These are phyloP conservation scores for Chelonoidis abingdonii DNA, from an alignment of 2,113 vertebrate genomes.

Conservation along the genomic window DNA sequence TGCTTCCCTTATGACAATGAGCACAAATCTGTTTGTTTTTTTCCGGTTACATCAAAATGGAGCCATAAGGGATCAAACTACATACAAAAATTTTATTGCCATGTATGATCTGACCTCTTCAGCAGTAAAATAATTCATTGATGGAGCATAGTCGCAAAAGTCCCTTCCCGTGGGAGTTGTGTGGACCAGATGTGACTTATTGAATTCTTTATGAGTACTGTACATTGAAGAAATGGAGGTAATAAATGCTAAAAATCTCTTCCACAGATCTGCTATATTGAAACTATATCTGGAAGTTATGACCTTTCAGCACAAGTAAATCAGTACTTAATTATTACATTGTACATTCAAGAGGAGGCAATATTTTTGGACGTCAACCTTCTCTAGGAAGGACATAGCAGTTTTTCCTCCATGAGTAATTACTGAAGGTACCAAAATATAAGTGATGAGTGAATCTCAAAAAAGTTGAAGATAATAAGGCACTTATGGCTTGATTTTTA, in stretches of 20 bases:
- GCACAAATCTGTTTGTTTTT: conserved; percentile 5
- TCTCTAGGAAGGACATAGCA: too few species aligned
- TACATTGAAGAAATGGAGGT: fast-evolving
- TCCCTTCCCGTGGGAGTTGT: conserved; percentile 2
- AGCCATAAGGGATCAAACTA: neutral
- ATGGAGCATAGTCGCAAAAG: neutral
- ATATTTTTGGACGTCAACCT: too few species aligned
- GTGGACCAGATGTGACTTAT: conserved; percentile 3
- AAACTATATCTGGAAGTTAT: neutral
- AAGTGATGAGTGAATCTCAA: too few species aligned
- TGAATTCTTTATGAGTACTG: neutral
- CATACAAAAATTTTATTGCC: conserved; percentile 21
- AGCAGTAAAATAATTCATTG: conserved; percentile 18
- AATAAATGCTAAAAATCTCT: conserved; percentile 16
- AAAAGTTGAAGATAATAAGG: too few species aligned
- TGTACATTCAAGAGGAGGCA: too few species aligned
- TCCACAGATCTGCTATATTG: neutral
- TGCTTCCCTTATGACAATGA: too few species aligned
- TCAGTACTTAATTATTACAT: too few species aligned
- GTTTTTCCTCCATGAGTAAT: too few species aligned
- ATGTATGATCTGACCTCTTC: conserved; percentile 7
- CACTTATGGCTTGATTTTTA: too few species aligned
- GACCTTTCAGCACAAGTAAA: too few species aligned
- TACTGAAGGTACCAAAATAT: too few species aligned
- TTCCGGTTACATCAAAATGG: conserved; percentile 42